Percentiles rank a stretch among this genome's conserved stretches.
Evolutionary conservation across 1,140 invertebrate genomes (phyloP).

Genomic region (Heliconius hewitsoni): DNA sequence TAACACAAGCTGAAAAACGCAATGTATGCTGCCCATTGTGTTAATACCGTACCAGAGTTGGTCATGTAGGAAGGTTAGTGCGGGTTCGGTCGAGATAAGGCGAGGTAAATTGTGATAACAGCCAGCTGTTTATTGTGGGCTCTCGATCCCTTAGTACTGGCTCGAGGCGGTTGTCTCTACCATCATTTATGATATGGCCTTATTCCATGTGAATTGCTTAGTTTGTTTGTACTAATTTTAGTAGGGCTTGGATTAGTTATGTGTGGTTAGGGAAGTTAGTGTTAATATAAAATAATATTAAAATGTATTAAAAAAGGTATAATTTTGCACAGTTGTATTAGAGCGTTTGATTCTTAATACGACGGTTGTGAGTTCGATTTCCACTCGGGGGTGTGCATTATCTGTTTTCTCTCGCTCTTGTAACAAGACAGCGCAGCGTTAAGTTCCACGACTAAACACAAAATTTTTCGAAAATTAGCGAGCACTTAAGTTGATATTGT

Average conservation of each 20-base stretch:
- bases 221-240: background rate
- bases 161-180: background rate
- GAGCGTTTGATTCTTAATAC: too few relatives aligned
- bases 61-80: background rate
- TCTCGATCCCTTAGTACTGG: constrained; percentile 1
- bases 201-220: constrained; percentile 3
- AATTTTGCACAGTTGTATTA: too few relatives aligned
- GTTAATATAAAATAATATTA: background rate
- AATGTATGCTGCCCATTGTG: background rate
- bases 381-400: too few relatives aligned
- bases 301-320: too few relatives aligned
- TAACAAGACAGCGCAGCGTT: too few relatives aligned
- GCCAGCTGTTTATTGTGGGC: background rate
- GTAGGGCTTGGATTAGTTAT: background rate
- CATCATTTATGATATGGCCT: constrained; percentile 5
- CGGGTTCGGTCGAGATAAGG: constrained; percentile 9
- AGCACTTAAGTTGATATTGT: too few relatives aligned
- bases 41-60: background rate
- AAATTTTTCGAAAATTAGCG: too few relatives aligned
- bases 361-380: too few relatives aligned
- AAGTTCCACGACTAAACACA: too few relatives aligned
- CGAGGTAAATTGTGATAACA: constrained; percentile 12
- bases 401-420: too few relatives aligned
- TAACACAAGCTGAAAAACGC: background rate
- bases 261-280: background rate